Base-by-base conservation (phyloP, 2,113 vertebrate species). In the Petaurus breviceps region DNA sequence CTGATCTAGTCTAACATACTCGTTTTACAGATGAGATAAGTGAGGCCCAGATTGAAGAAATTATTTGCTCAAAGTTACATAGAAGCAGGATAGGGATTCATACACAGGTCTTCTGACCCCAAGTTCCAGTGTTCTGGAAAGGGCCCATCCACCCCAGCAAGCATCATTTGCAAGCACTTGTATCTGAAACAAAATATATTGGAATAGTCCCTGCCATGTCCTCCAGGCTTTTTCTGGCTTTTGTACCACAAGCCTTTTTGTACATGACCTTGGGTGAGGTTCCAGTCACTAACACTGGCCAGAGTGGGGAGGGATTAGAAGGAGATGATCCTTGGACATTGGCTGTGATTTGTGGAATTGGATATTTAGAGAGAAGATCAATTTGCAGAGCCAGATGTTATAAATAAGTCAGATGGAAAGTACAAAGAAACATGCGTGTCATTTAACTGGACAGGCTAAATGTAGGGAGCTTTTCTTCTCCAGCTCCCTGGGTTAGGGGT, bases 171-270 rank as follows among this genome's bases (percentile, higher is more conserved):
- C 9, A 51, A 94, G 52, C n/a, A 95, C 47, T 95, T 94, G 4
- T 92, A 91, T 96, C 94, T 91, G 51, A n/a, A 95, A 77, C 54
- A 94, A 95, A 91, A 90, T 26, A 53, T 31, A 53, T 93, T 57
- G 57, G n/a, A 92, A 49, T 28, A 57, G 52, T 10, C 28, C 43
- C 91, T 77, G 92, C 31, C 51, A 61, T 53, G 52, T 84, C 95
- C 53, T 94, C 14, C 22, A 16, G 3, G 31, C 51, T 22, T 12
- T 14, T 50, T 93, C 12, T 84, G 1, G 77, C 90, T 95, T 91
- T 94, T 52, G 7, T 61, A 28, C 23, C 3, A n/a, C 47, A 53
- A 57, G 22, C 57, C n/a, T n/a, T n/a, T n/a, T n/a, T n/a, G n/a
- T 46, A 19, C n/a, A 54, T 93, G 47, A 57, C 53, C 37, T 61